Conservation (phyloP, 2,797 vertebrate genomes). For the Carapus acus region DNA sequence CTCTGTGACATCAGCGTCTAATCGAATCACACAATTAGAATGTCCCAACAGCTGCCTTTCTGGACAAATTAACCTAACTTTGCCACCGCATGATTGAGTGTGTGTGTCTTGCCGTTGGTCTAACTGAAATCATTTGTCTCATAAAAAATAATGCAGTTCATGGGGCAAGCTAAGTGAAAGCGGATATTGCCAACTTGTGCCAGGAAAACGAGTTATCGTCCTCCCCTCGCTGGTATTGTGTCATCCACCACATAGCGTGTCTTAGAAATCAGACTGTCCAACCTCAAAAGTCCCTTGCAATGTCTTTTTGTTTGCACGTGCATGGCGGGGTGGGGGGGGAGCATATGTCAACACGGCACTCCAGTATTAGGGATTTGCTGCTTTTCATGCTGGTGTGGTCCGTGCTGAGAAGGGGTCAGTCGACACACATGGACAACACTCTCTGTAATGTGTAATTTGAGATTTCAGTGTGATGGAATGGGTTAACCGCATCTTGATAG, state of each 20-base stretch:
- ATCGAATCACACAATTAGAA: slow-evolving; percentile 18
- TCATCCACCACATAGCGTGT: slow-evolving; percentile 10
- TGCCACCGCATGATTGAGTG: slow-evolving; percentile 40
- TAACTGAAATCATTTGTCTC: slow-evolving; percentile 8
- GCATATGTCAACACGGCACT: too few species aligned
- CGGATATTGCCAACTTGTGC: neutral
- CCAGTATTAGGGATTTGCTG: neutral
- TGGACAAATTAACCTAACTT: slow-evolving; percentile 34
- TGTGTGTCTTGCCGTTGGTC: slow-evolving; percentile 21
- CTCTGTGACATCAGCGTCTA: slow-evolving; percentile 24
- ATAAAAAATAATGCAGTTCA: slow-evolving; percentile 16
- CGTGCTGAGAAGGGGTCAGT: too few species aligned
- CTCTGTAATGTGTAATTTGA: too few species aligned
- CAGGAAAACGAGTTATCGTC: neutral
- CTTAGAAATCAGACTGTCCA: neutral
- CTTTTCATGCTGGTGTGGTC: too few species aligned
- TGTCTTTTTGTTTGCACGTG: slow-evolving; percentile 57
- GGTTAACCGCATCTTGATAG: slow-evolving; percentile 18
- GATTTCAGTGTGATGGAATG: too few species aligned
- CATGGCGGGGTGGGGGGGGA: slow-evolving; percentile 2
- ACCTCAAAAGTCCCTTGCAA: slow-evolving; percentile 33
- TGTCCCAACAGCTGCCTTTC: slow-evolving; percentile 14
- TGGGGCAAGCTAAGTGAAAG: neutral
- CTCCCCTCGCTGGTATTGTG: slow-evolving; percentile 4
- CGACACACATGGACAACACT: too few species aligned